phyloP scores from a whole-genome alignment of 2,113 vertebrate genomes.

The Hemibagrus wyckioides region DNA sequence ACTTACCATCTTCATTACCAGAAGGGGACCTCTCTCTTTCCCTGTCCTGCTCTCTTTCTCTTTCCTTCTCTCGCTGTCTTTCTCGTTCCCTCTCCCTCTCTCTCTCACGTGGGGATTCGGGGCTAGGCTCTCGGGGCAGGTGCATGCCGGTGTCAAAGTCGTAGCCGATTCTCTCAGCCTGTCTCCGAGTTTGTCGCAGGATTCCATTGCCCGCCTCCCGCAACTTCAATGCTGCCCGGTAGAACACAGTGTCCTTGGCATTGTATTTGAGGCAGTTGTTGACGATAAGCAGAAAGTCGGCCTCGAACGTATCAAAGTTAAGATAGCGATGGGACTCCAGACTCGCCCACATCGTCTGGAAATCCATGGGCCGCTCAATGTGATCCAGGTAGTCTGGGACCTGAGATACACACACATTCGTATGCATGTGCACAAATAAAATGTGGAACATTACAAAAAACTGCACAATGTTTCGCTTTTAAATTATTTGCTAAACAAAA shows the following conservation, averaged over 20 bases:
- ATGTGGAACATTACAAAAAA: background rate
- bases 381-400: slow-evolving; percentile 98
- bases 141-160: slow-evolving; percentile 96
- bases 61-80: slow-evolving; percentile 62
- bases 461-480: background rate
- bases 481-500: background rate
- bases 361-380: slow-evolving; percentile 98
- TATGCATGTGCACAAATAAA: background rate
- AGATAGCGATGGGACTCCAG: slow-evolving; percentile 93
- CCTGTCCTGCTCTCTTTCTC: slow-evolving; percentile 65
- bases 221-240: slow-evolving; percentile 90
- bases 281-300: slow-evolving; percentile 95
- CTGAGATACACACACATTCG: slow-evolving; percentile 63
- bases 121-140: slow-evolving; percentile 83
- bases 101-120: slow-evolving; percentile 74
- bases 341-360: slow-evolving; percentile 96
- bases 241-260: slow-evolving; percentile 98
- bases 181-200: slow-evolving; percentile 87
- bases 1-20: slow-evolving; percentile 74
- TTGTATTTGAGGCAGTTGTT: slow-evolving; percentile 99
- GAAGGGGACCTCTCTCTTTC: slow-evolving; percentile 64
- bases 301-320: slow-evolving; percentile 94
- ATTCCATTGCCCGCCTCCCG: slow-evolving; percentile 87
- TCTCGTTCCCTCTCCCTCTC: slow-evolving; percentile 58
- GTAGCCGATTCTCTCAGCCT: slow-evolving; percentile 95